Base-by-base conservation (phyloP, 2,888 invertebrate genomes). In the Drosophila anceps region DNA sequence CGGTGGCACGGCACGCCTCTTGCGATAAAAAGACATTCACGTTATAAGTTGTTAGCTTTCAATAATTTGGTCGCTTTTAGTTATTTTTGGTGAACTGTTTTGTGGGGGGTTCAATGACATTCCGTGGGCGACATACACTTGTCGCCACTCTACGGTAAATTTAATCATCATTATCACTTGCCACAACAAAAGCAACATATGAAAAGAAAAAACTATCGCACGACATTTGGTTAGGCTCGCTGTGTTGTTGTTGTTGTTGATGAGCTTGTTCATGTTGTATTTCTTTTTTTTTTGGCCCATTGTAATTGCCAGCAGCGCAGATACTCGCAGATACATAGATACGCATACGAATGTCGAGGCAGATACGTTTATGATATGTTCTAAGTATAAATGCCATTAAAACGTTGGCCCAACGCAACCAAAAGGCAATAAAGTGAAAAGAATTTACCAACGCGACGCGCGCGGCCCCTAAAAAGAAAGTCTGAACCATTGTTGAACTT, bases 401-500 rank as follows among this genome's bases (percentile, higher is more conserved):
- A 60, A 51, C 63, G 46, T 73, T 66, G 55, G 78, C 68, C 80
- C 80, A 81, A 80, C 79, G 79, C 61, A 66, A 57, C 57, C 65
- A 67, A 75, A 69, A 78, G 62, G 65, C 71, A 71, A 81, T 78
- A 63, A 81, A 78, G 75, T 76, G 76, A 71, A 71, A 72, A 75
- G 59, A 72, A 75, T 77, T 70, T 89, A 87, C 90, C 90, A 85
- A 89, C 90, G 90, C 85, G 76, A 55, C 44, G 86, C 33, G 57
- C 27, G 43, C 33, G 59, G 44, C 68, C 66, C 55, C 50, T 27
- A 39, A 74, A 78, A 81, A 81, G 81, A 81, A 81, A 79, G 78
- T 81, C 68, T 80, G 76, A 78, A 75, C 77, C 44, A 43, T 55
- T 61, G 68, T 51, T 79, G 76, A 76, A 79, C 74, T 79, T 76